A percentile compares a stretch with the other conserved stretches of the same genome.
Conservation (phyloP, 2,113 vertebrate species). For the human region GRCh38 chr16:75918501-75919000, state of each 20-base stretch:
- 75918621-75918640: background rate
- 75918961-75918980: too few species aligned
- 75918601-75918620: background rate
- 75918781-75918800: slow-evolving; percentile 32
- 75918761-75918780: slow-evolving; percentile 11
- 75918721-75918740: background rate
- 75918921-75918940: too few species aligned
- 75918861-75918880: background rate
- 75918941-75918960: too few species aligned
- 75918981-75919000: too few species aligned
- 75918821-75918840: background rate
- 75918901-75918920: background rate
- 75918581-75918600: background rate
- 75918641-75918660: background rate
- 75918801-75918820: background rate
- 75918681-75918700: background rate
- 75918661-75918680: background rate
- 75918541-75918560: background rate
- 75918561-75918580: background rate
- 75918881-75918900: background rate
- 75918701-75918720: background rate
- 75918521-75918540: background rate
- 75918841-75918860: background rate
- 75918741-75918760: slow-evolving; percentile 42
- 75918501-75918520: background rate